Evolutionary conservation across 2,797 vertebrate species (phyloP), one percentile per base, ranked within the genome.

Genomic region (Apogon talboti): DNA sequence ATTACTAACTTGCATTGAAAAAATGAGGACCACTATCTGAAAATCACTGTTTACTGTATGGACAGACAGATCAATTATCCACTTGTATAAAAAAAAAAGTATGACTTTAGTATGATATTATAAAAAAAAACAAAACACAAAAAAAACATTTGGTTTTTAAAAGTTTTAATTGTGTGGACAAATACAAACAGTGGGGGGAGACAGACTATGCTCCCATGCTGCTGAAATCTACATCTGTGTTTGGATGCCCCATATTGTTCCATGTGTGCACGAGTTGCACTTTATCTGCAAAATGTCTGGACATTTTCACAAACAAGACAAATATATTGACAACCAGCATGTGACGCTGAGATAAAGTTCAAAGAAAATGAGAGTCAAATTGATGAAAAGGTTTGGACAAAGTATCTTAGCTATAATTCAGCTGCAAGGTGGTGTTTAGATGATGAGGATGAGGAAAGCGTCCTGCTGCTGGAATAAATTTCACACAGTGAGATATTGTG

Each of bases 401-500:
- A 55, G 69, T 40, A 53, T 79, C 83, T 63, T 68, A 71, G 78
- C 72, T 74, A 59, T 72, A 66, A 48, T 54, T 76, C 57, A 72
- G 72, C 62, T 81, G 54, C 74, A 42, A 63, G 76, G 46, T 74
- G 82, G 72, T 73, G 72, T 78, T 85, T 66, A 60, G 66, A 55
- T 78, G 81, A 85, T 82, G 51, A 76, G 62, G 69, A 85, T 82
- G 51, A 76, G 60, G 69, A 61, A 49, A 61, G 57, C 71, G 71
- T 62, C 80, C 56, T 79, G 79, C 80, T 83, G 81, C 67, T 88
- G 74, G 77, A 71, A 79, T 77, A 50, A 73, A 78, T 75, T 78
- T 80, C 75, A 68, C 40, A 77, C 71, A 70, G 73, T 61, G 71
- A 33, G 76, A 80, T 73, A 80, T 63, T 80, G 58, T 88, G 82